phyloP scores from a whole-genome alignment of 2,797 vertebrate species.

The Basileuterus tristriatus region DNA sequence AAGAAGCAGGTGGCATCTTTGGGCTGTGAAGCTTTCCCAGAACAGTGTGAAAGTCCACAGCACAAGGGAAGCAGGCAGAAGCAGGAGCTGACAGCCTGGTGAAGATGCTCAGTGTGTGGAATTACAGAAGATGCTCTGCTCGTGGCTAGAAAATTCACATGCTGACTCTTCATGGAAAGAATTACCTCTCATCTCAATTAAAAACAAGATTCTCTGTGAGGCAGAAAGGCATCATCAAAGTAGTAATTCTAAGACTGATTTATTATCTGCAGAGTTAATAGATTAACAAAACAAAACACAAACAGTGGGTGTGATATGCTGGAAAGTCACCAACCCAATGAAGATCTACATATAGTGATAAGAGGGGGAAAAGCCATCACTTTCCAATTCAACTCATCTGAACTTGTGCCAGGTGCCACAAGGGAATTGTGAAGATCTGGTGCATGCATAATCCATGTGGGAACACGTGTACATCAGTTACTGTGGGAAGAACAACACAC shows the following conservation, averaged over 20 bases:
- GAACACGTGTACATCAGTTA: not conserved
- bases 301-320: constrained; percentile 13
- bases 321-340: constrained; percentile 28
- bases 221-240: not conserved
- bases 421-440: constrained; percentile 37
- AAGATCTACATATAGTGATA: constrained; percentile 31
- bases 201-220: not conserved
- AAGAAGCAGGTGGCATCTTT: not conserved
- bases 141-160: not conserved
- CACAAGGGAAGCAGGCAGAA: not conserved
- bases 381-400: constrained; percentile 44
- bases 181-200: not conserved
- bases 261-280: constrained; percentile 37
- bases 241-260: constrained; percentile 18
- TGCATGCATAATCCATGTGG: not conserved
- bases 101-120: not conserved
- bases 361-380: not conserved
- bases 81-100: not conserved
- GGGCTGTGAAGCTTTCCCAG: not conserved
- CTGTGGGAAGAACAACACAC: not conserved
- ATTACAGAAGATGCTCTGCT: not conserved
- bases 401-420: constrained; percentile 27
- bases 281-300: constrained; percentile 35
- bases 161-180: not conserved
- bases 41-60: not conserved